Evolutionary conservation across 2,797 vertebrate genomes (phyloP).

Genomic region (Sebastes alutus): DNA sequence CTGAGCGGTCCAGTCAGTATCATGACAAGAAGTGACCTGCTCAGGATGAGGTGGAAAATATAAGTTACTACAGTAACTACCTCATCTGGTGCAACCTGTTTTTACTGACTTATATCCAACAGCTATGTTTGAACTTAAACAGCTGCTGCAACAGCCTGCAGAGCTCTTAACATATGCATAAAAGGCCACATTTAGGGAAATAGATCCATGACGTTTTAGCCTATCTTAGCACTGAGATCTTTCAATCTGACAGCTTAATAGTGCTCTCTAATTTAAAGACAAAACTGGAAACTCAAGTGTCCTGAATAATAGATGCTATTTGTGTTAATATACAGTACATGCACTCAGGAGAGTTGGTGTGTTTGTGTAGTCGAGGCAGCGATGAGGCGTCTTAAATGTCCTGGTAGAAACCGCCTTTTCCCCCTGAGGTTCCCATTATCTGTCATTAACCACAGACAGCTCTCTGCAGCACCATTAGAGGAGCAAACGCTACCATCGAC

Average conservation of each 20-base stretch:
- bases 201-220: background rate
- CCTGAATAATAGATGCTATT: background rate
- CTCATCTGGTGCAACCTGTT: background rate
- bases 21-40: background rate
- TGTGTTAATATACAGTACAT: background rate
- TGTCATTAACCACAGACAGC: constrained; percentile 15
- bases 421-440: background rate
- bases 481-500: background rate
- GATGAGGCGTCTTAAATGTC: background rate
- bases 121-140: background rate
- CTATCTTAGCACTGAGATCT: background rate
- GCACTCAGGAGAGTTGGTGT: background rate
- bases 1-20: background rate
- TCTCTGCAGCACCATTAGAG: background rate
- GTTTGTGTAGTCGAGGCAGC: constrained; percentile 1
- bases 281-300: background rate
- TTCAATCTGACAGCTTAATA: background rate
- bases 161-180: background rate
- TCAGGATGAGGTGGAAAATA: background rate
- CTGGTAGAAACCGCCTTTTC: background rate
- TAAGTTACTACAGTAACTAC: background rate
- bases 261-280: background rate
- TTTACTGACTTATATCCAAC: background rate
- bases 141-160: background rate
- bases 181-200: background rate